Percentiles rank a stretch among this genome's conserved stretches.
Evolutionary conservation across 2,797 vertebrate genomes (phyloP).

Genomic region (Syngnathus rostellatus): DNA sequence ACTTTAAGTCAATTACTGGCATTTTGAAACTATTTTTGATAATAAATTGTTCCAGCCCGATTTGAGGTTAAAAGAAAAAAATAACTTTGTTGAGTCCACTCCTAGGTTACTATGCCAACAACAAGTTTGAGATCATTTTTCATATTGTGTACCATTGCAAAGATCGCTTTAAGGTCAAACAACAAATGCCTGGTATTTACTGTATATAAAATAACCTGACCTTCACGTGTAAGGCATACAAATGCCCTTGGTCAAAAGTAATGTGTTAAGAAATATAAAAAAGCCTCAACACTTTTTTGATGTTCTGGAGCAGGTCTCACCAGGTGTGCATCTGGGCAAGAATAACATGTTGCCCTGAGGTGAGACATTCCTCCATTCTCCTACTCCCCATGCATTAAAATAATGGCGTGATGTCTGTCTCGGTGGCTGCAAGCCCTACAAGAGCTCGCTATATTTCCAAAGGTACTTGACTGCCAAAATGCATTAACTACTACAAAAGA

Average conservation of each 20-base stretch:
- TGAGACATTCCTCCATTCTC: slow-evolving; percentile 44
- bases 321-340: slow-evolving; percentile 14
- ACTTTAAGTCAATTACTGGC: too few species aligned
- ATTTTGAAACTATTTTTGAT: too few species aligned
- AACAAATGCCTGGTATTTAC: neutral
- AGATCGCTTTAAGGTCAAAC: neutral
- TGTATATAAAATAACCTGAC: neutral
- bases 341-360: slow-evolving; percentile 53
- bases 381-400: slow-evolving; percentile 47
- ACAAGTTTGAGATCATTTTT: neutral
- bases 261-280: neutral
- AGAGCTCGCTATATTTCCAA: slow-evolving; percentile 29
- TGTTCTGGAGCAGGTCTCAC: neutral
- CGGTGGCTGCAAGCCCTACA: slow-evolving; percentile 43
- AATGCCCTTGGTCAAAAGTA: neutral
- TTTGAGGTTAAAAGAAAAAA: too few species aligned
- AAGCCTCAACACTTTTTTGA: neutral
- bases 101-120: neutral
- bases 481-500: slow-evolving; percentile 55
- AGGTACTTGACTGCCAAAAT: slow-evolving; percentile 49
- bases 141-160: neutral
- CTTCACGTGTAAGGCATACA: neutral
- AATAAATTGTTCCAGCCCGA: too few species aligned
- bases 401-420: slow-evolving; percentile 37
- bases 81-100: neutral